Evolutionary conservation across 2,888 invertebrate species (phyloP), one percentile per base, ranked within the genome.

Genomic region (Phanerotoma sp.): DNA sequence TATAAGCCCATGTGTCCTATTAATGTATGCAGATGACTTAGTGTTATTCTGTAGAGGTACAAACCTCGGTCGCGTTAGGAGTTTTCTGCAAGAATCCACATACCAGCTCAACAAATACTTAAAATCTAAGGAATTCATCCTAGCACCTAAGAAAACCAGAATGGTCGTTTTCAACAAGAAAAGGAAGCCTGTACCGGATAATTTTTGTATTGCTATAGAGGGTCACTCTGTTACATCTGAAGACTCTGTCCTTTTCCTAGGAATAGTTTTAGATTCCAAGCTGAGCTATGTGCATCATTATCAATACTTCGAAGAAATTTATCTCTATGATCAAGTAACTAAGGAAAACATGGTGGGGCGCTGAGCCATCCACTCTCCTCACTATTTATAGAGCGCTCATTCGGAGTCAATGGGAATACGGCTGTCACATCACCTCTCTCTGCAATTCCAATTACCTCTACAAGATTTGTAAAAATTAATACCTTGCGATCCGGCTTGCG

Each of bases 171-270:
- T 49, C 22, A 30, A 32, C 28, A 33, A 49, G 44, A 44, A 11
- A n/a, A 54, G 38, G 50, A 41, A 16, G 22, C 46, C 18, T 5
- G 40, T 30, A 25, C 22, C 33, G n/a, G n/a, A n/a, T n/a, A n/a
- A n/a, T n/a, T 21, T 20, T 5, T 15, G n/a, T n/a, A 25, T 38
- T 16, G 41, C n/a, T 48, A 44, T 28, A 28, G 22, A 44, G 4
- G 16, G 20, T 10, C 11, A 10, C 2, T 18, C 18, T 20, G 11
- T 20, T 9, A 9, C 7, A 1, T 9, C 9, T 9, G 5, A 16
- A 18, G 11, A 9, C 4, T 11, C 5, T 18, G 38, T 5, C 10
- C 16, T 11, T 3, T 15, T 28, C 28, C 5, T 44, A 30, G 28
- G 30, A 28, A 15, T 28, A 2, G 7, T 28, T 28, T 22, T 28